phyloP scores from a whole-genome alignment of 2,797 vertebrate genomes.

The Typhlichthys eigenmanni region DNA sequence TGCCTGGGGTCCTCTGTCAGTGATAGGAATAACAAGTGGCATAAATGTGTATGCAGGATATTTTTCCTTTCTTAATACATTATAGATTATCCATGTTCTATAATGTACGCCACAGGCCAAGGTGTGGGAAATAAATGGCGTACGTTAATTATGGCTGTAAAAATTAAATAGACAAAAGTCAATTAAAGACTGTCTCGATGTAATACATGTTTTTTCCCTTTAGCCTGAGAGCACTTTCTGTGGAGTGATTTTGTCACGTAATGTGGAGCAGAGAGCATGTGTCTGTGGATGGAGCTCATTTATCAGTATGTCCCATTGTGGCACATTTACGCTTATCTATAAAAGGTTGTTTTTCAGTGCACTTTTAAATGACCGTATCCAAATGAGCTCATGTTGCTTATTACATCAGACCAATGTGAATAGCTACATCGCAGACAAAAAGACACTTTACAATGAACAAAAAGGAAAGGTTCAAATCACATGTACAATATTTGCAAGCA shows the following conservation, averaged over 20 bases:
- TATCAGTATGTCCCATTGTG: slow-evolving; percentile 26
- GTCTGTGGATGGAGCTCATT: slow-evolving; percentile 17
- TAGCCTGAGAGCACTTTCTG: neutral
- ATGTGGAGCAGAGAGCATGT: slow-evolving; percentile 13
- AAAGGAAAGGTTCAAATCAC: neutral
- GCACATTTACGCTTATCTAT: slow-evolving; percentile 23
- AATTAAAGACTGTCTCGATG: slow-evolving; percentile 33
- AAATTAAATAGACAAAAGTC: slow-evolving; percentile 39
- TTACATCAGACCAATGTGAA: neutral
- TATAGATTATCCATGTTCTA: slow-evolving; percentile 10
- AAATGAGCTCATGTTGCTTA: slow-evolving; percentile 15
- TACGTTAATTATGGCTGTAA: slow-evolving; percentile 29
- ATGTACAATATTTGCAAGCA: neutral
- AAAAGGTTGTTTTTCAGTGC: neutral
- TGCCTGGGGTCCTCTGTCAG: slow-evolving; percentile 27
- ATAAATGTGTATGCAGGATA: slow-evolving; percentile 5
- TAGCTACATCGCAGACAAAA: neutral
- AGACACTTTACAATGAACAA: too few relatives aligned
- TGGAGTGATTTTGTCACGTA: neutral
- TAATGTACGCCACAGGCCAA: slow-evolving; percentile 1
- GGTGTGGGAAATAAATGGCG: slow-evolving; percentile 26
- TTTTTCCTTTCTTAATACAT: slow-evolving; percentile 10
- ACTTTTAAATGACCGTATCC: slow-evolving; percentile 10
- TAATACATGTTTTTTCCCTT: neutral
- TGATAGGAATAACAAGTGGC: slow-evolving; percentile 38